These are phyloP conservation scores for Campylorhamphus procurvoides DNA, from an alignment of 2,113 vertebrate genomes.

Conservation along the genomic window DNA sequence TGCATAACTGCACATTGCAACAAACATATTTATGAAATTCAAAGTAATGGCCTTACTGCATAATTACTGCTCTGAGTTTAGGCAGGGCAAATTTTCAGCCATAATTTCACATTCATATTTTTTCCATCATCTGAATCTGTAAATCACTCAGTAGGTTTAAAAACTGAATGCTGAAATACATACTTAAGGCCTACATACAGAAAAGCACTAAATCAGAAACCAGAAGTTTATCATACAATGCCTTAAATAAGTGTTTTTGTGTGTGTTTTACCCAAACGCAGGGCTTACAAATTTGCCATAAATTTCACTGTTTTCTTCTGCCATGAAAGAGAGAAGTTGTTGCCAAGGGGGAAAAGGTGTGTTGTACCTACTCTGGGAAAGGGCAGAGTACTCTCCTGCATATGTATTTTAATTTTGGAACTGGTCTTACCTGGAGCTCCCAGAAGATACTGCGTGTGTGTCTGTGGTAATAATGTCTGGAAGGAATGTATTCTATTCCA, in stretches of 20 bases:
- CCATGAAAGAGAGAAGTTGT: background rate
- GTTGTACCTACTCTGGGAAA: background rate
- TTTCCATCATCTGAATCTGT: background rate
- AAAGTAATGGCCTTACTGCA: background rate
- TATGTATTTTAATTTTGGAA: background rate
- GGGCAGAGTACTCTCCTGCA: background rate
- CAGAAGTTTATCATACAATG: background rate
- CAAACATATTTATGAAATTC: background rate
- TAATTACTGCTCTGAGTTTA: background rate
- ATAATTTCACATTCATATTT: background rate
- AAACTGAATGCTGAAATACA: background rate
- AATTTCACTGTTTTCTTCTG: background rate
- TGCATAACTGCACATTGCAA: fast-evolving
- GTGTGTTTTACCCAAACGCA: background rate
- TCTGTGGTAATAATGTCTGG: slow-evolving; percentile 96
- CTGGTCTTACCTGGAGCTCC: slow-evolving; percentile 89
- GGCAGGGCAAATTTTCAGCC: background rate
- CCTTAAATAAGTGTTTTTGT: background rate
- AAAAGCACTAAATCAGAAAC: background rate
- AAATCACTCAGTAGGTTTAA: background rate
- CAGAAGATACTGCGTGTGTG: slow-evolving; percentile 99
- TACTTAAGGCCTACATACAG: background rate
- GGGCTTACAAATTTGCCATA: background rate
- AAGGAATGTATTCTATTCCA: slow-evolving; percentile 90
- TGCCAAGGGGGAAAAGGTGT: background rate